These are phyloP conservation scores for Deilephila elpenor DNA, from an alignment of 2,888 invertebrate genomes.

Conservation along the genomic window DNA sequence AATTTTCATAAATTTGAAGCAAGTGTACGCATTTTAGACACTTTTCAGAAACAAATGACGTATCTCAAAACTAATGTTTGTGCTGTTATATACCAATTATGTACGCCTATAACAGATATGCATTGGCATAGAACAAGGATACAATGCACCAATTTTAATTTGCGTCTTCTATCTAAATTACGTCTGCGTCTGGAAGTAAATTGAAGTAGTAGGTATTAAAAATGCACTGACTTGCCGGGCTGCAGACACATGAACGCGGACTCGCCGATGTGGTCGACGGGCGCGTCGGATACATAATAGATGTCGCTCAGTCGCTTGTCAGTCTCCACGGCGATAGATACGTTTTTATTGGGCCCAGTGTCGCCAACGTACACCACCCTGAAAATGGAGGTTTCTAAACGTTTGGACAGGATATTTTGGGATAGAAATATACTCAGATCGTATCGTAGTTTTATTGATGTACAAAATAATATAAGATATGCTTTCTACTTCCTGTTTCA, in stretches of 20 bases:
- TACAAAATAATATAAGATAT: too few species aligned
- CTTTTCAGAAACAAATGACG: too few species aligned
- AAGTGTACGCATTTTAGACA: too few species aligned
- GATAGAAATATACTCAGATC: background rate
- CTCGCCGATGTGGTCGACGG: constrained; percentile 78
- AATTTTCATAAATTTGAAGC: too few species aligned
- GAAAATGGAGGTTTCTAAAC: background rate
- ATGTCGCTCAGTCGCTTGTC: constrained; percentile 78
- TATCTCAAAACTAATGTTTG: too few species aligned
- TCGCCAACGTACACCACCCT: constrained; percentile 78
- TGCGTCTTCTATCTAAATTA: too few species aligned
- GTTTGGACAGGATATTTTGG: background rate
- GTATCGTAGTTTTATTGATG: too few species aligned
- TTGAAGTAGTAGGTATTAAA: background rate
- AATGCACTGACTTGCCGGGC: constrained; percentile 79
- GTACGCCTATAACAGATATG: too few species aligned
- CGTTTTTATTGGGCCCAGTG: constrained; percentile 74
- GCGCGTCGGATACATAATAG: constrained; percentile 81
- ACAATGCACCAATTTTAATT: too few species aligned
- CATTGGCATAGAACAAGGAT: too few species aligned
- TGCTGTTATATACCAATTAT: too few species aligned
- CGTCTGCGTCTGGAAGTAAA: background rate
- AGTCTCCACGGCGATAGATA: constrained; percentile 72
- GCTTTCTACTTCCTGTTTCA: too few species aligned
- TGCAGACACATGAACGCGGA: constrained; percentile 86